phyloP scores from a whole-genome alignment of 2,113 vertebrate species.

The Geococcyx californianus region DNA sequence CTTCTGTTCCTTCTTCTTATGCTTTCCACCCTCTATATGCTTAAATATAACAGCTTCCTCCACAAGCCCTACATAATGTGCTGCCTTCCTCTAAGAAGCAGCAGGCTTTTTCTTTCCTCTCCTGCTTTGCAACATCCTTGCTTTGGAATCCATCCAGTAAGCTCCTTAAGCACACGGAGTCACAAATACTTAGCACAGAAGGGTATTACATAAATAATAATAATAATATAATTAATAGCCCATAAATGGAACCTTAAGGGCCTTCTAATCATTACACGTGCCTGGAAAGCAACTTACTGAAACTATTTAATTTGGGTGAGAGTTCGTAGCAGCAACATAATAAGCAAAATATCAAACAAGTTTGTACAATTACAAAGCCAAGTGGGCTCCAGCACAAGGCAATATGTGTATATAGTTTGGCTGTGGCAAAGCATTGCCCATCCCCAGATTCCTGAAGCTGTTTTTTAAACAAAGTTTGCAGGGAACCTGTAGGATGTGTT shows the following conservation, averaged over 20 bases:
- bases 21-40: background rate
- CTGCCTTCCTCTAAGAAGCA: background rate
- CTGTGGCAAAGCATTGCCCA: background rate
- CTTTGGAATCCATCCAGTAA: constrained; percentile 59
- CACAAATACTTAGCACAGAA: constrained; percentile 36
- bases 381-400: background rate
- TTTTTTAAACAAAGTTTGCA: constrained; percentile 29
- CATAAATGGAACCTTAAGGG: constrained; percentile 8
- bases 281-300: background rate
- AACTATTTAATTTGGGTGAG: constrained; percentile 16
- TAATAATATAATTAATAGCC: constrained; percentile 15
- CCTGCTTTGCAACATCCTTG: background rate
- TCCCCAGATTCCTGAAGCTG: background rate
- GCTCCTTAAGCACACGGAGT: constrained; percentile 41
- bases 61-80: fast-evolving
- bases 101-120: background rate
- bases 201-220: constrained; percentile 43
- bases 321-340: constrained; percentile 11
- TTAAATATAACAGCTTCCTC: background rate
- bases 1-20: background rate
- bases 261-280: background rate
- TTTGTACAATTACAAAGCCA: constrained; percentile 2
- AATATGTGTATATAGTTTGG: background rate
- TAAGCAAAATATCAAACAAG: constrained; percentile 23
- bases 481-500: constrained; percentile 16